Evolutionary conservation across 2,888 invertebrate genomes (phyloP), one percentile per base, ranked within the genome.

Genomic region (Aleiodes alternator): DNA sequence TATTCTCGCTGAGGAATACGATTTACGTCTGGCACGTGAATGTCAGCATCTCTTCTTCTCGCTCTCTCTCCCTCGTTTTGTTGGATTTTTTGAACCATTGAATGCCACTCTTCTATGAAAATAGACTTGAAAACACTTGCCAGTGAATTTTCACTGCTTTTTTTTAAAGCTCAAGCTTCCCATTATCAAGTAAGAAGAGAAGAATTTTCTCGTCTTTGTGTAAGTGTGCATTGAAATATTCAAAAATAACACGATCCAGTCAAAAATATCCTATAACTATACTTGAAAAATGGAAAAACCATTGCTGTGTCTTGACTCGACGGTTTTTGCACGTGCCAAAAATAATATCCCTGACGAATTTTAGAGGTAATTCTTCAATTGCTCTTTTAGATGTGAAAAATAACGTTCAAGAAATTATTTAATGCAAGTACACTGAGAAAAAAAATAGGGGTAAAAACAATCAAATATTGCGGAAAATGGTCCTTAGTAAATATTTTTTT

Each of bases 1-100:
- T 75, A 76, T 72, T 78, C 61, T 68, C 57, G 70, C 53, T 64
- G 53, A 69, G 43, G 53, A 66, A 73, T 59, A 23, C 23, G 23
- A 76, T 64, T 56, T 70, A 71, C 66, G 69, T 71, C 23, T 29
- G 61, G 64, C 69, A 4, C 66, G 14, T 76, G 76, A 76, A 76
- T 78, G 78, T 76, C n/a, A n/a, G n/a, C n/a, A n/a, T n/a, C n/a
- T n/a, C n/a, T n/a, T n/a, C n/a, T n/a, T n/a, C n/a, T n/a, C n/a
- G n/a, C 66, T 59, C 64, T 59, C 69, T 71, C 43, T 64, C 75
- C 51, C 59, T 55, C 73, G 23, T 55, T 29, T n/a, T 31, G 29
- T 66, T 76, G 48, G 11, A 7, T 57, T 31, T 55, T 38, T 38
- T 8, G 6, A 55, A 55, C n/a, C 16, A n/a, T 12, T 6, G 12